Base-by-base conservation (phyloP, 2,113 vertebrate genomes). In the Syrrhaptes paradoxus region DNA sequence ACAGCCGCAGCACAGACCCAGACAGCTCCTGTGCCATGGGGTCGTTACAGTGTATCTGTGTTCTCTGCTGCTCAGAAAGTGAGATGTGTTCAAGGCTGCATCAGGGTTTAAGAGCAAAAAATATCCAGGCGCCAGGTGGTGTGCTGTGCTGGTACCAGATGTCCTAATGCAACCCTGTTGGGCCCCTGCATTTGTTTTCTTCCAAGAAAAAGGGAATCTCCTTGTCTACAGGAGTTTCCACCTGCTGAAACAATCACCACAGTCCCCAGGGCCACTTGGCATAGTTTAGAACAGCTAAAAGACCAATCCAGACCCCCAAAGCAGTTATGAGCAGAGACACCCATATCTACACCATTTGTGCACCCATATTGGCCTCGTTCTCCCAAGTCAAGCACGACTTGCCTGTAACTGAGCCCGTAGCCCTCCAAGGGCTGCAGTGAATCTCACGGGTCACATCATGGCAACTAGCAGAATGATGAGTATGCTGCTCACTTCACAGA, bases 1-100 rank as follows among this genome's bases (percentile, higher is more conserved):
- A 77, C 0, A 66, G 46, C 28, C 61, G 16, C 1, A 13, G 25
- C 41, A 45, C 3, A 3, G 29, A 13, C 38, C n/a, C 1, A 1
- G 48, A 25, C 45, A 85, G 0, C 2, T 17, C 16, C 61, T 13
- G 36, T 25, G 52, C n/a, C 1, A 0, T 7, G 24, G 9, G 8
- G 11, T 28, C 48, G 31, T 22, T 75, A 24, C 46, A 62, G 28
- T 63, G 5, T 4, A n/a, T 46, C 19, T 45, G 24, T 17, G 2
- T 38, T 67, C 49, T 52, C 54, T 61, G 34, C 31, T 48, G 38
- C 62, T 76, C 81, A 28, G 16, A 19, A 58, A 3, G 9, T 2
- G n/a, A 5, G 48, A 31, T 25, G 32, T 26, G 32, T 13, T 76
- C 32, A 21, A 2, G 3, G 29, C 38, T 88, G 49, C 49, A 32